Conservation (phyloP, 2,888 invertebrate genomes). For the Ophion costatus region DNA sequence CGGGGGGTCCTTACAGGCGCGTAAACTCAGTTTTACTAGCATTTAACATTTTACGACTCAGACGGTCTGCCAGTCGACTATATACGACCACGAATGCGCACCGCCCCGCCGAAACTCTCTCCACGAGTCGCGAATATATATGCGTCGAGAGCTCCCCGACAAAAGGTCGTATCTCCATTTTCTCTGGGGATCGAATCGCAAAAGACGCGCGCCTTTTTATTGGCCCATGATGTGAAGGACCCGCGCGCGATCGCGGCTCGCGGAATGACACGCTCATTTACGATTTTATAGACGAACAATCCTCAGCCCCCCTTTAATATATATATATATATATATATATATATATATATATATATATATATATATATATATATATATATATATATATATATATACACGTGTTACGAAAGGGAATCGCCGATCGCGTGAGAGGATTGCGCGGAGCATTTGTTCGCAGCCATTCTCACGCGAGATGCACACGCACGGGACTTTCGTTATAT, state of each 20-base stretch:
- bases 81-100: conserved; percentile 59
- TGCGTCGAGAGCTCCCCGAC: neutral
- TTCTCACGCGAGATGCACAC: too few species aligned
- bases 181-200: neutral
- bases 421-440: too few species aligned
- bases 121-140: conserved; percentile 14
- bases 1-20: conserved; percentile 82
- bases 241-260: conserved; percentile 16
- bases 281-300: conserved; percentile 53
- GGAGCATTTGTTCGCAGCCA: too few species aligned
- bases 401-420: too few species aligned
- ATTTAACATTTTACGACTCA: conserved; percentile 83
- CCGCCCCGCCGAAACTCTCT: conserved; percentile 45
- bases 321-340: too few species aligned
- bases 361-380: too few species aligned
- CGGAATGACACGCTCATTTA: conserved; percentile 9
- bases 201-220: neutral
- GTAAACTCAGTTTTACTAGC: conserved; percentile 83
- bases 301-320: neutral
- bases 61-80: conserved; percentile 76
- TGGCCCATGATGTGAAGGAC: neutral
- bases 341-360: too few species aligned
- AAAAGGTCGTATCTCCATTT: conserved; percentile 14
- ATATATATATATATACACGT: too few species aligned
- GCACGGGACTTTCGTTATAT: too few species aligned